Evolutionary conservation across 2,888 invertebrate species (phyloP), one percentile per base, ranked within the genome.

Genomic region (Brachylomia viminalis): DNA sequence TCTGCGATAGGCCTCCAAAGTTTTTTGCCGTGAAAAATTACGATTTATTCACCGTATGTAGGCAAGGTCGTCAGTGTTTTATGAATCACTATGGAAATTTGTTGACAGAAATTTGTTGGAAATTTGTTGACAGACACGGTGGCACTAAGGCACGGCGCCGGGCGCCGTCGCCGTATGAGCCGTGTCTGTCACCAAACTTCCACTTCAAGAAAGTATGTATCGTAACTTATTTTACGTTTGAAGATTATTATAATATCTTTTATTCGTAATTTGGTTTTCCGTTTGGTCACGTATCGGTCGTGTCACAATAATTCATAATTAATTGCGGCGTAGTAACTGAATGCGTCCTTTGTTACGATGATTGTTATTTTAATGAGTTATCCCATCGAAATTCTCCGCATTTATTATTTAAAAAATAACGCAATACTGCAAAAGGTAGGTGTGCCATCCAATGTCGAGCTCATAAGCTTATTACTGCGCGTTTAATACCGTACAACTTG

Each of bases 251-350:
- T 38, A 52, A 52, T n/a, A n/a, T n/a, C 3, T n/a, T 52, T 52
- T 47, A 52, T 23, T 52, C 23, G 23, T 10, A 13, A 45, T 20
- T 54, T 71, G 6, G 11, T 73, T 58, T 13, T 38, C 11, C 58
- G 1, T 27, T 27, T 20, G 27, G 13, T 59, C 61, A 42, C 27
- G 8, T 8, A 23, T 17, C 17, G 23, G 7, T 38, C 15, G 27
- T n/a, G 52, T 11, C 52, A n/a, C 52, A 52, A 52, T n/a, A 47
- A 42, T 10, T 42, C 8, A 42, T 17, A 52, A 52, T 80, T n/a
- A 80, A 79, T 49, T 33, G n/a, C n/a, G 17, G 54, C 58, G 1
- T 58, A 17, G 17, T 80, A 72, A 38, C 23, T 52, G 33, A 72
- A 59, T 52, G 38, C 10, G 5, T 23, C 13, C 27, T 23, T 27